Percentiles rank a stretch among this genome's conserved stretches.
Conservation (phyloP, 64 coral and sea anemone genomes). For the Catalaphyllia jardinei region DNA sequence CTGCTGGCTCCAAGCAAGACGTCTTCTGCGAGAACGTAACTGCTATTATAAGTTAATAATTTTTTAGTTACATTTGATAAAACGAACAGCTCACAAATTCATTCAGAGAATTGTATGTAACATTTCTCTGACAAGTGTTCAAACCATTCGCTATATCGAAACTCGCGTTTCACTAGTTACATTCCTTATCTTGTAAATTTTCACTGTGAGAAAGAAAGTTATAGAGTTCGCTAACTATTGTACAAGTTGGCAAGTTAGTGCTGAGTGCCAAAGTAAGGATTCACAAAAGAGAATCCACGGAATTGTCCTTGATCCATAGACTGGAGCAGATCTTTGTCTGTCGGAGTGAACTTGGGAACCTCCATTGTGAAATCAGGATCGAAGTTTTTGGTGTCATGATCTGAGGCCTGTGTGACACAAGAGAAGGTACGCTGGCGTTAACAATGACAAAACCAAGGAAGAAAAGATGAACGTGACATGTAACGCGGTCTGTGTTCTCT, state of each 20-base stretch:
- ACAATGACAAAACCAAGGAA: neutral
- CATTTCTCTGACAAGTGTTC: too few relatives aligned
- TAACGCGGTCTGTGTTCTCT: too few relatives aligned
- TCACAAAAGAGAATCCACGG: conserved; percentile 94
- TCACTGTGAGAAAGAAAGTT: neutral
- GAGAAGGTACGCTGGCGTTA: neutral
- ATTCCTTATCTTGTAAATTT: too few relatives aligned
- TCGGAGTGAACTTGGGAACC: conserved; percentile 80
- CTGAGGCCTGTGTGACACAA: neutral
- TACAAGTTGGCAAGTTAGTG: neutral
- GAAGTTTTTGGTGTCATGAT: conserved; percentile 87
- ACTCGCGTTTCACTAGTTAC: too few relatives aligned
- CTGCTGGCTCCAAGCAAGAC: too few relatives aligned
- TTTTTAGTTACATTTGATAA: too few relatives aligned
- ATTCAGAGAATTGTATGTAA: neutral
- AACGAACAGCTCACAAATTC: too few relatives aligned
- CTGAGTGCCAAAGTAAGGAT: conserved; percentile 86
- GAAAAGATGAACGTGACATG: too few relatives aligned
- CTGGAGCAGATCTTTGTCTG: conserved; percentile 92
- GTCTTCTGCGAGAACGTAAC: too few relatives aligned
- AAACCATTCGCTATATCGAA: too few relatives aligned
- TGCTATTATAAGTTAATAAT: too few relatives aligned
- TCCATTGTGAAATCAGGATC: conserved; percentile 99
- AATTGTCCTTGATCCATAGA: conserved; percentile 97
- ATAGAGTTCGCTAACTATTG: neutral